Evolutionary conservation across 1,140 invertebrate genomes (phyloP), one percentile per base, ranked within the genome.

Genomic region (Sweltsa coloradensis): DNA sequence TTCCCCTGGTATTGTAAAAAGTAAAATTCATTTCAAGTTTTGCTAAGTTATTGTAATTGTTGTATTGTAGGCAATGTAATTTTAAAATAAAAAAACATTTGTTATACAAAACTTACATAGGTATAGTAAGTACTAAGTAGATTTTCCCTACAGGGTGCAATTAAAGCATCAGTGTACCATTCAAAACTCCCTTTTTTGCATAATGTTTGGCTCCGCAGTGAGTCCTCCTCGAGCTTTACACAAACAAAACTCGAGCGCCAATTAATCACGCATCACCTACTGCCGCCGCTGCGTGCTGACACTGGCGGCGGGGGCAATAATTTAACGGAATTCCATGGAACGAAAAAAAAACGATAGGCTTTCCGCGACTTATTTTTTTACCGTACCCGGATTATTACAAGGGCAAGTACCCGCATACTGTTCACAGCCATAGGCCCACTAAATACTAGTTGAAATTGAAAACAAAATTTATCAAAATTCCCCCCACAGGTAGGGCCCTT

Each of bases 31-130:
- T 13, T 13, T 26, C 13, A 24, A 24, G 9, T 42, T 44, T 53
- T 25, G 41, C 55, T 34, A 61, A 67, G 23, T 27, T 57, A 56
- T 37, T 61, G 7, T 60, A 51, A 57, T 51, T 50, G 26, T 29
- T 5, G 57, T 58, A 3, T 53, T 50, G 26, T 51, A 72, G 23
- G n/a, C 27, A 1, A 3, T n/a, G 13, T 18, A 14, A 5, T 29
- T 3, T 5, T 7, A 18, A 2, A 29, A 31, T 29, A 36, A 36
- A 21, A 23, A 39, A 41, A 37, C n/a, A 46, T 7, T 7, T 37
- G 5, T 19, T 5, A 5, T 40, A 13, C 6, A 46, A 39, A 19
- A 9, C 9, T 16, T 11, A 63, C 51, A 31, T 55, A 55, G 45
- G 49, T 51, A 39, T 54, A 48, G 27, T 40, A 41, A 42, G 50